phyloP scores from a whole-genome alignment of 2,888 invertebrate genomes.

The Leptopilina syphax region DNA sequence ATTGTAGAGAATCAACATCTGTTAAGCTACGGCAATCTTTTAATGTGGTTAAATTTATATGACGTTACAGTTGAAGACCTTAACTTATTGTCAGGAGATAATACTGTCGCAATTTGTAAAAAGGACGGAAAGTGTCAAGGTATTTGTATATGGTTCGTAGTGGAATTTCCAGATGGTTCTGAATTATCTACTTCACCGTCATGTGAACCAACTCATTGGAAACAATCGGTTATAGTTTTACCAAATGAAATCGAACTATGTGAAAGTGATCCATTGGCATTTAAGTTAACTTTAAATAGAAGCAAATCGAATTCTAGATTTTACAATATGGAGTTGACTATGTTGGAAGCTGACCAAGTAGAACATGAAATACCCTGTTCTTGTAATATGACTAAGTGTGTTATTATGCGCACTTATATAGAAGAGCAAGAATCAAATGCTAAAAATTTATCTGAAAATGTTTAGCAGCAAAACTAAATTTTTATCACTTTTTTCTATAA shows the following conservation, averaged over 20 bases:
- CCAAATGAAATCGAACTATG: slow-evolving; percentile 82
- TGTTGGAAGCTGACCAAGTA: slow-evolving; percentile 83
- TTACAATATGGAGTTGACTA: slow-evolving; percentile 84
- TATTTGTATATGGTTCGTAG: slow-evolving; percentile 89
- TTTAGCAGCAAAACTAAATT: too few relatives aligned
- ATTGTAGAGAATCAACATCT: slow-evolving; percentile 80
- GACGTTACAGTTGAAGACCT: slow-evolving; percentile 81
- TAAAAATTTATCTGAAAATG: neutral
- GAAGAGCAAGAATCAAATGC: slow-evolving; percentile 69
- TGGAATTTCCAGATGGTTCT: slow-evolving; percentile 82
- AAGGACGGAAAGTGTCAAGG: slow-evolving; percentile 84
- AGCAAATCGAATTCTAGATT: slow-evolving; percentile 78
- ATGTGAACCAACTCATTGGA: slow-evolving; percentile 83
- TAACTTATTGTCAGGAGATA: slow-evolving; percentile 80
- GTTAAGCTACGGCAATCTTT: slow-evolving; percentile 81
- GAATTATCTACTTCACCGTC: slow-evolving; percentile 80
- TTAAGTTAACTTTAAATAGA: slow-evolving; percentile 82
- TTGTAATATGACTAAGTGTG: slow-evolving; percentile 88
- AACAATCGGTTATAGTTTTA: slow-evolving; percentile 86
- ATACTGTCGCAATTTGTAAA: slow-evolving; percentile 77
- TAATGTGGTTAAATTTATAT: slow-evolving; percentile 84
- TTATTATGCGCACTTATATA: slow-evolving; percentile 83
- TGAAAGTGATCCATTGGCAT: slow-evolving; percentile 83
- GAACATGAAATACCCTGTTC: slow-evolving; percentile 88
- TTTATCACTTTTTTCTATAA: too few relatives aligned